A percentile compares a stretch with the other conserved stretches of the same genome.
These are phyloP conservation scores for Hippasteria phrygiana DNA, from an alignment of 53 echinoderm and acorn worm species.

Conservation along the genomic window DNA sequence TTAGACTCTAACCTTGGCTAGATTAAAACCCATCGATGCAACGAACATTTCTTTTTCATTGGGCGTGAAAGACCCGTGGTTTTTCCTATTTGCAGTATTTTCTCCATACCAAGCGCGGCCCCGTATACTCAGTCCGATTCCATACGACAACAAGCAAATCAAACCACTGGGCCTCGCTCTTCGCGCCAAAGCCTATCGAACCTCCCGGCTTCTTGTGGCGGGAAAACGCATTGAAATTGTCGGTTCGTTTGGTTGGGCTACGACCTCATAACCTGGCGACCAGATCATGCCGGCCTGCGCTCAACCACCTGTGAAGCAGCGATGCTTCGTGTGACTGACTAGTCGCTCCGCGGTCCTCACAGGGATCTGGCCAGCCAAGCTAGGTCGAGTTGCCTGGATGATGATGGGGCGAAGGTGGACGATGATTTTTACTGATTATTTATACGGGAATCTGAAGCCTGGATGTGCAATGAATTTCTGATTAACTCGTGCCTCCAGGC, in stretches of 20 bases:
- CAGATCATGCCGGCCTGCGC: neutral
- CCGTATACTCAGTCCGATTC: slow-evolving; percentile 11
- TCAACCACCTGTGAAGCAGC: neutral
- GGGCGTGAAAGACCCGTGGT: neutral
- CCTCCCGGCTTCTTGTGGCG: slow-evolving; percentile 24
- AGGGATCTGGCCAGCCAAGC: slow-evolving; percentile 4
- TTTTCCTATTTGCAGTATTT: neutral
- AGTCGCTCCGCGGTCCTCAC: neutral
- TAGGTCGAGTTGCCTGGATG: slow-evolving; percentile 26
- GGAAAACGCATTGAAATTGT: slow-evolving; percentile 20
- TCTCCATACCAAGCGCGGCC: neutral
- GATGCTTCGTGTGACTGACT: neutral
- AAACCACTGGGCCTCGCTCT: slow-evolving; percentile 1
- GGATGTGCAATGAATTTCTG: slow-evolving; percentile 59
- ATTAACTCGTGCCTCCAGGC: slow-evolving; percentile 40
- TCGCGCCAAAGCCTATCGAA: neutral
- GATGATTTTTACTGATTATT: slow-evolving; percentile 47
- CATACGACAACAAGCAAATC: slow-evolving; percentile 55
- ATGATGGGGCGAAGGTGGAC: slow-evolving; percentile 8
- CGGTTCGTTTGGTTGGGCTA: slow-evolving; percentile 12
- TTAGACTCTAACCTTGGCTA: neutral
- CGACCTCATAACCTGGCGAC: slow-evolving; percentile 12
- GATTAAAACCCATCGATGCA: neutral
- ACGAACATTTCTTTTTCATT: neutral
- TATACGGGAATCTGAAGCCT: slow-evolving; percentile 43